Percentiles rank a stretch among this genome's conserved stretches.
Conservation (phyloP, 2,113 vertebrate species). For the Turdus rufiventris region DNA sequence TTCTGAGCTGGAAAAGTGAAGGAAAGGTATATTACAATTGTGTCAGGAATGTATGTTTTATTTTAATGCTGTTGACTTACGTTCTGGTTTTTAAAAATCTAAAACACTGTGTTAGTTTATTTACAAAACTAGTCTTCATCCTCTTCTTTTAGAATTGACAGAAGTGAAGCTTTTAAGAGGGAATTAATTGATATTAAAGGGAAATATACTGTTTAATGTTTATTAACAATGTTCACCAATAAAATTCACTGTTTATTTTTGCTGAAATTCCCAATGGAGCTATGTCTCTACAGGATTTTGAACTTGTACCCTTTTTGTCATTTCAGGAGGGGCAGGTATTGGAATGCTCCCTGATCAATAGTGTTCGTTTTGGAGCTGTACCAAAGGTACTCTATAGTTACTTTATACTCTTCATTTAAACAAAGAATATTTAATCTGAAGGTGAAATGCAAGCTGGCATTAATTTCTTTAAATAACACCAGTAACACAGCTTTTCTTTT, state of each 20-base stretch:
- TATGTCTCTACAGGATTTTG: neutral
- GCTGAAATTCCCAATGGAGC: neutral
- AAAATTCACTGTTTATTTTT: neutral
- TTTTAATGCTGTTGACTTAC: neutral
- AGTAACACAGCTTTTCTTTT: neutral
- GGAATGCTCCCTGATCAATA: constrained; percentile 98
- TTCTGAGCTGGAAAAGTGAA: constrained; percentile 96
- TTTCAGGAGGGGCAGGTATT: constrained; percentile 94
- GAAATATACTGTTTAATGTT: neutral
- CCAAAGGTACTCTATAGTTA: constrained; percentile 81
- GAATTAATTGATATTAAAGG: neutral
- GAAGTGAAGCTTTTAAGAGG: neutral
- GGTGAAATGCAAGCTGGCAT: neutral
- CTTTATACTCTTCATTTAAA: neutral
- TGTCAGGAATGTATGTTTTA: neutral
- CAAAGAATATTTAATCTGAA: neutral
- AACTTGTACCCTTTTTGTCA: neutral
- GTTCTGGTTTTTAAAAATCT: neutral
- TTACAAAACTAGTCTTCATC: neutral
- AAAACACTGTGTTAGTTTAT: neutral
- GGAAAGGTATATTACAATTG: constrained; percentile 83
- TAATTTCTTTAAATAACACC: neutral
- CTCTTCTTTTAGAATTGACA: neutral
- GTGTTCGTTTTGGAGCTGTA: constrained; percentile 84
- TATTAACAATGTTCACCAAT: neutral